A percentile compares a stretch with the other conserved stretches of the same genome.
Conservation (phyloP, 2,888 invertebrate species). For the Teinopalpus imperialis region DNA sequence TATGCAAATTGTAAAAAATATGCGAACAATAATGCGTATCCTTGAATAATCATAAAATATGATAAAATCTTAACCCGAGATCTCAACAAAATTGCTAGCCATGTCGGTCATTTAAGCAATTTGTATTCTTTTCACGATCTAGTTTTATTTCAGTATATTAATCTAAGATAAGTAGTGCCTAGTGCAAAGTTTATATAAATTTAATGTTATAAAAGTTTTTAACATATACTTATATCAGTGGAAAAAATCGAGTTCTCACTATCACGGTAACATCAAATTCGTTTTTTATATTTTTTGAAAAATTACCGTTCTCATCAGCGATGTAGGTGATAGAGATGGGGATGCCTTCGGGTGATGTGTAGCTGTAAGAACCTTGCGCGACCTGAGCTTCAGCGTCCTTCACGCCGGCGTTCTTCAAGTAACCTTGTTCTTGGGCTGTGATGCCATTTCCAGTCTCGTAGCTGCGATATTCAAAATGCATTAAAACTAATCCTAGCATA, state of each 20-base stretch:
- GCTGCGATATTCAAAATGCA: too few relatives aligned
- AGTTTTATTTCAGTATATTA: too few relatives aligned
- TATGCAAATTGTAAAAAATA: neutral
- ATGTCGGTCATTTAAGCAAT: constrained; percentile 1
- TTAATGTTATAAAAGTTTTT: too few relatives aligned
- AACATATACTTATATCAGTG: too few relatives aligned
- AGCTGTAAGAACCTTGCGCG: constrained; percentile 86
- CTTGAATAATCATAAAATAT: neutral
- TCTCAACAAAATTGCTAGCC: neutral
- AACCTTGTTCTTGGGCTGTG: constrained; percentile 86
- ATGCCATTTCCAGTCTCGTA: constrained; percentile 90
- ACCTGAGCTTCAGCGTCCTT: constrained; percentile 85
- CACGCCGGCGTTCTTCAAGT: constrained; percentile 85
- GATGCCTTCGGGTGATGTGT: constrained; percentile 88
- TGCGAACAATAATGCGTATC: neutral
- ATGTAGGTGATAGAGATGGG: constrained; percentile 84
- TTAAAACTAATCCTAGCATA: too few relatives aligned
- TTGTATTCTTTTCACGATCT: constrained; percentile 13
- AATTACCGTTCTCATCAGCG: constrained; percentile 86
- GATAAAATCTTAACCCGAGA: neutral
- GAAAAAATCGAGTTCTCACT: too few relatives aligned
- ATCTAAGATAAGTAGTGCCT: too few relatives aligned
- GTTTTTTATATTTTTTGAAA: too few relatives aligned
- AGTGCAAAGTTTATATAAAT: too few relatives aligned
- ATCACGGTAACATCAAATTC: too few relatives aligned